phyloP scores from a whole-genome alignment of 2,797 vertebrate species.

The Tinamus major region DNA sequence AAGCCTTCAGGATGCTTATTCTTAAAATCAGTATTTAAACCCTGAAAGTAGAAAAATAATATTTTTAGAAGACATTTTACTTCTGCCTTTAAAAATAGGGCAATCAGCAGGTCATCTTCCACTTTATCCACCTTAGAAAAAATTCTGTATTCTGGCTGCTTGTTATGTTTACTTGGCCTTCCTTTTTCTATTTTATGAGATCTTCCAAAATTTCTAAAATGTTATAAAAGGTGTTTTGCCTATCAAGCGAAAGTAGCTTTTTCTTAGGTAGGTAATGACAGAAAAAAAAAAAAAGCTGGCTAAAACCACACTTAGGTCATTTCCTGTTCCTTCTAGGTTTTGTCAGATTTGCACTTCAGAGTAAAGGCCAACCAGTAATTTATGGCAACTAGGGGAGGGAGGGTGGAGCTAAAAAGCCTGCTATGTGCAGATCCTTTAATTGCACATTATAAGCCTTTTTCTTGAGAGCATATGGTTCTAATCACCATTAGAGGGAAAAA shows the following conservation, averaged over 20 bases:
- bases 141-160: background rate
- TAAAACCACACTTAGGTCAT: constrained; percentile 69
- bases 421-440: constrained; percentile 67
- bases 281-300: constrained; percentile 36
- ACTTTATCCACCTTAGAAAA: background rate
- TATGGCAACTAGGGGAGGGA: constrained; percentile 60
- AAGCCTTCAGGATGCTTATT: background rate
- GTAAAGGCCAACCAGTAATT: constrained; percentile 69
- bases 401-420: constrained; percentile 7
- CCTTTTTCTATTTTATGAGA: background rate
- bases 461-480: constrained; percentile 64
- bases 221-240: constrained; percentile 31
- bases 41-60: background rate
- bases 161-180: background rate
- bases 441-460: constrained; percentile 61
- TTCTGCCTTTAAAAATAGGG: constrained; percentile 55
- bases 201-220: background rate
- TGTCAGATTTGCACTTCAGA: constrained; percentile 56
- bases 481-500: constrained; percentile 59
- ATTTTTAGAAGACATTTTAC: background rate
- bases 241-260: background rate
- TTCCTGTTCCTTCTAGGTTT: constrained; percentile 75
- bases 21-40: background rate
- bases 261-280: constrained; percentile 53
- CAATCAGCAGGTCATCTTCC: background rate